Evolutionary conservation across 2,888 invertebrate genomes (phyloP).

Genomic region (Amphipoea oculea): DNA sequence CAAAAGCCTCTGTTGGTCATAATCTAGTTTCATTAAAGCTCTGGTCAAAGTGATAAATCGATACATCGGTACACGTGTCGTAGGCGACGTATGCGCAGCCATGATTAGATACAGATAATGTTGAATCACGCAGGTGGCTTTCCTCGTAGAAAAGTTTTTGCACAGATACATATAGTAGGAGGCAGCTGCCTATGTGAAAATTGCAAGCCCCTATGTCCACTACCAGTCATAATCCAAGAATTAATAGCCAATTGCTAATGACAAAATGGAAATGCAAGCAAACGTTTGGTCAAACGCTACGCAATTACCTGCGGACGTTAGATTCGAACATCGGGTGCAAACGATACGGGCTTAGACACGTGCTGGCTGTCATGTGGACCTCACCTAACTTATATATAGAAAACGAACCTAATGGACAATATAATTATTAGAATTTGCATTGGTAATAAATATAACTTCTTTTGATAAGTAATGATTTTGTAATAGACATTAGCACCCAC

Average conservation of each 20-base stretch:
- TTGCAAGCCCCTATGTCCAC: constrained; percentile 88
- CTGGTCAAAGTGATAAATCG: constrained; percentile 55
- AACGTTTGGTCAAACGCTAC: constrained; percentile 82
- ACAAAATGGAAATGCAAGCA: constrained; percentile 86
- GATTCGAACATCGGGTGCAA: constrained; percentile 74
- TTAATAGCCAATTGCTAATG: constrained; percentile 89
- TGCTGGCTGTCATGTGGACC: constrained; percentile 69
- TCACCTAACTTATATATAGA: constrained; percentile 41
- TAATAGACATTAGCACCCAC: constrained; percentile 53
- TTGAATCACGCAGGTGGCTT: constrained; percentile 85
- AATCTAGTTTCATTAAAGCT: constrained; percentile 51
- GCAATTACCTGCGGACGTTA: constrained; percentile 84
- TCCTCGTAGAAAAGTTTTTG: constrained; percentile 87
- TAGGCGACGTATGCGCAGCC: constrained; percentile 44
- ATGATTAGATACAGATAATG: constrained; percentile 66
- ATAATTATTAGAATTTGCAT: constrained; percentile 28
- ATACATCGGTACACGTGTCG: constrained; percentile 48
- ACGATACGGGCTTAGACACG: constrained; percentile 86
- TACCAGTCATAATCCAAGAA: constrained; percentile 87
- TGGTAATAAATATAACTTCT: constrained; percentile 39
- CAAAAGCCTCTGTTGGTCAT: constrained; percentile 28
- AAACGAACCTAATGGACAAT: constrained; percentile 33
- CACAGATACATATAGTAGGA: constrained; percentile 79
- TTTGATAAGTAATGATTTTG: constrained; percentile 46
- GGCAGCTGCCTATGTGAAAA: constrained; percentile 86